Evolutionary conservation across 1,140 invertebrate species (phyloP).

Genomic region (Triops longicaudatus): DNA sequence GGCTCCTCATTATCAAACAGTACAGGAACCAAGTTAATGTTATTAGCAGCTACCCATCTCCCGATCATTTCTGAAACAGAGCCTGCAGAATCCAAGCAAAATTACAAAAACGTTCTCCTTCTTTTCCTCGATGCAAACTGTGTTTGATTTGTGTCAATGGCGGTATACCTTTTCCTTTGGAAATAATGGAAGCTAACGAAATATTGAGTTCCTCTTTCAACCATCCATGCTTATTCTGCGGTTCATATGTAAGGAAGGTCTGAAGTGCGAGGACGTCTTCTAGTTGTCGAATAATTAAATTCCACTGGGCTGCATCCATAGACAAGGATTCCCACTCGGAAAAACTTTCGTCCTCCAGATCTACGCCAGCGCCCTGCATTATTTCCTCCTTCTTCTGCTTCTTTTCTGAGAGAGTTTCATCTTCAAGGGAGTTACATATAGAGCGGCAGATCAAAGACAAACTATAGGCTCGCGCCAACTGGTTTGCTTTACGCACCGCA

Average conservation of each 20-base stretch:
- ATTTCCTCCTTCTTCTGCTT: constrained; percentile 41
- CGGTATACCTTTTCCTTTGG: constrained; percentile 60
- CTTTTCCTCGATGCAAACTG: neutral
- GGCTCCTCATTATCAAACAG: constrained; percentile 41
- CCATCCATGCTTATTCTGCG: constrained; percentile 53
- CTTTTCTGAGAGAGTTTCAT: constrained; percentile 39
- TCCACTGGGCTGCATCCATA: constrained; percentile 75
- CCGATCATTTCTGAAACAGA: constrained; percentile 72
- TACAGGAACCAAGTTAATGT: constrained; percentile 51
- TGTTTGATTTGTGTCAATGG: constrained; percentile 6
- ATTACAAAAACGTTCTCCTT: neutral
- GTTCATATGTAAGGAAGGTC: constrained; percentile 37
- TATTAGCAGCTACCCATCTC: constrained; percentile 63
- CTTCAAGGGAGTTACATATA: constrained; percentile 48
- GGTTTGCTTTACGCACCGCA: constrained; percentile 55
- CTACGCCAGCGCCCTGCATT: constrained; percentile 31
- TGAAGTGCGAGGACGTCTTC: constrained; percentile 76
- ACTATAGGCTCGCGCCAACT: constrained; percentile 60
- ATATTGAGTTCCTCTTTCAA: constrained; percentile 48
- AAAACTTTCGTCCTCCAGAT: constrained; percentile 29
- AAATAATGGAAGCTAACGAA: constrained; percentile 62
- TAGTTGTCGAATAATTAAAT: constrained; percentile 71
- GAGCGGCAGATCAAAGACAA: constrained; percentile 65
- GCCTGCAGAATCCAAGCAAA: constrained; percentile 38
- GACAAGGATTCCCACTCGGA: constrained; percentile 74